A percentile compares a stretch with the other conserved stretches of the same genome.
phyloP scores from a whole-genome alignment of 2,888 invertebrate genomes.

The Cordylochernes scorpioides region DNA sequence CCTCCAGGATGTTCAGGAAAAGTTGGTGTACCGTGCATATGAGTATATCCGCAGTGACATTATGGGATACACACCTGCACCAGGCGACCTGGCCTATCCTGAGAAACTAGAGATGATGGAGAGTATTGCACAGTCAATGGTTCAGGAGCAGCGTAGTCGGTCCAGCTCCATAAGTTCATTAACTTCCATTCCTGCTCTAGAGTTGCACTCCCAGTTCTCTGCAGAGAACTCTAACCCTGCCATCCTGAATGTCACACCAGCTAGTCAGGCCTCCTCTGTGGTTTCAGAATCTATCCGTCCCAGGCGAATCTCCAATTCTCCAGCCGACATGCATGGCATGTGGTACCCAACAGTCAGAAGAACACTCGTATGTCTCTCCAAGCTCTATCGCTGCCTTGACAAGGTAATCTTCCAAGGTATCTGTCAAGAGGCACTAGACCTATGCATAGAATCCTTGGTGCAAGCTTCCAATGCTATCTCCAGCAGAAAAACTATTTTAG shows the following conservation, averaged over 20 bases:
- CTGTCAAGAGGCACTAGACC: constrained; percentile 75
- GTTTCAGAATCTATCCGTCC: too few species aligned
- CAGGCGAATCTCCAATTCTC: too few species aligned
- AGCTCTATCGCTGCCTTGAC: constrained; percentile 66
- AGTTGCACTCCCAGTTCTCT: too few species aligned
- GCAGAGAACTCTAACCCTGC: too few species aligned
- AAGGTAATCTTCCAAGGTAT: constrained; percentile 82
- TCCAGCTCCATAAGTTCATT: constrained; percentile 41
- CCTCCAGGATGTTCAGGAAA: constrained; percentile 77
- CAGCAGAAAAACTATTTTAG: constrained; percentile 44
- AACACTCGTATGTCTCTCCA: constrained; percentile 73
- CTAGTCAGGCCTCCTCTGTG: too few species aligned
- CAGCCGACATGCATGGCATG: constrained; percentile 93
- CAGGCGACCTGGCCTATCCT: constrained; percentile 90
- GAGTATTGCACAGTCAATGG: constrained; percentile 24
- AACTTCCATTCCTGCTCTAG: constrained; percentile 27
- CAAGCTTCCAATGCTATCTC: constrained; percentile 52
- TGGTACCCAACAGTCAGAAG: constrained; percentile 96
- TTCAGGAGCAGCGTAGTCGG: constrained; percentile 17
- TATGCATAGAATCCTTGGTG: constrained; percentile 69
- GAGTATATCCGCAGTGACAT: constrained; percentile 80
- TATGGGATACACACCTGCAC: constrained; percentile 43
- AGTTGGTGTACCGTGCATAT: constrained; percentile 79
- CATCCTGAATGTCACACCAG: background rate
- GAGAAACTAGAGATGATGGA: constrained; percentile 96